phyloP scores from a whole-genome alignment of 2,888 invertebrate species.

The Amphimallon solstitiale region DNA sequence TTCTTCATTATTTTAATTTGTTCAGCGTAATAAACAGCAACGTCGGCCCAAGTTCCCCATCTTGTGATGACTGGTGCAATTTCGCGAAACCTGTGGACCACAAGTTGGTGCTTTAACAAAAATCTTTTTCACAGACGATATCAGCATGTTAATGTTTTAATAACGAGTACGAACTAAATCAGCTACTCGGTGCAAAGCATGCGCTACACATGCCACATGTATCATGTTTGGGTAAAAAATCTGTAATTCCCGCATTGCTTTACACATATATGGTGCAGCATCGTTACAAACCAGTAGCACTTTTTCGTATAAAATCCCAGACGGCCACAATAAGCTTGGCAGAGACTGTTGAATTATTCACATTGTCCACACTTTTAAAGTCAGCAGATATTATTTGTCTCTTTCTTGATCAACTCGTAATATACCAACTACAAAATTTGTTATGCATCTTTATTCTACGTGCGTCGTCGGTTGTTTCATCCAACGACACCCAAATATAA shows the following conservation, averaged over 20 bases:
- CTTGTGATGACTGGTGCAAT: too few species aligned
- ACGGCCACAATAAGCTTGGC: background rate
- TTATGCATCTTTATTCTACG: too few species aligned
- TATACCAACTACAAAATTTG: background rate
- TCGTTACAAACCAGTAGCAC: background rate
- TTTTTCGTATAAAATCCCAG: conserved; percentile 4
- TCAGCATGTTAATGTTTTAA: conserved; percentile 3
- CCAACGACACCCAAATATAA: too few species aligned
- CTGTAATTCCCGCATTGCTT: background rate
- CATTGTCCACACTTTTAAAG: too few species aligned
- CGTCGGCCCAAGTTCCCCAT: too few species aligned
- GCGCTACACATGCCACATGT: background rate
- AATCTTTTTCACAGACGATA: background rate
- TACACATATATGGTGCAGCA: conserved; percentile 1
- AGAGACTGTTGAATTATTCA: too few species aligned
- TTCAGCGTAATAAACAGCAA: too few species aligned
- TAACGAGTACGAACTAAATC: background rate
- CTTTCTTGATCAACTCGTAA: background rate
- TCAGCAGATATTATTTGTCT: too few species aligned
- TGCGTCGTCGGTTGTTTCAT: too few species aligned
- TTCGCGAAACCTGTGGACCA: too few species aligned
- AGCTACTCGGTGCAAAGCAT: background rate
- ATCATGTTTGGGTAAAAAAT: background rate
- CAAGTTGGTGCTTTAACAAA: too few species aligned
- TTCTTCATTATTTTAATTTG: too few species aligned